Evolutionary conservation across 2,113 vertebrate species (phyloP), one percentile per base, ranked within the genome.

Genomic region (Macrotis lagotis): DNA sequence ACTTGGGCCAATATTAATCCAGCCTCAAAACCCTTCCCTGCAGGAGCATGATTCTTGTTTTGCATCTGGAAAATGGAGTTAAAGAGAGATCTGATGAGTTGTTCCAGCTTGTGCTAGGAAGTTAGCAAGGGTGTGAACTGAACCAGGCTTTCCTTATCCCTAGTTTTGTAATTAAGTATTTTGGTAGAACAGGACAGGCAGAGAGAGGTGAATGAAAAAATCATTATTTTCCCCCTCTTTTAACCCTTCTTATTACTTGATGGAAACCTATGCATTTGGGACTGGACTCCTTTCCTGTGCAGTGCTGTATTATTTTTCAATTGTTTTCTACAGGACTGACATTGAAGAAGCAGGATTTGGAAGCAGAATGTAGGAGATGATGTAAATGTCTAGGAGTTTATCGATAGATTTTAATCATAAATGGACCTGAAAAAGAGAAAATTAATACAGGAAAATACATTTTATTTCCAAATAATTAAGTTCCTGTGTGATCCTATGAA

Each of bases 61-160:
- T 95, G 19, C 66, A 1, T 92, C 92, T 91, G 48, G 51, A 93
- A 93, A 95, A 55, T 12, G 28, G 51, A 90, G 93, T 89, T 25
- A 92, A 52, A 83, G 50, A 92, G 48, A 51, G 24, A 89, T 59
- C 50, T 92, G 88, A 83, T 59, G 88, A 74, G 26, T 88, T 90
- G 74, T 31, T 47, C 28, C 37, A 83, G 66, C 66, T 28, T 37
- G 90, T n/a, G 53, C 92, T 51, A 91, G 49, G 59, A 88, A 89
- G 50, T 7, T 94, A 47, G 10, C 92, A 6, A 8, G 88, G 5
- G 25, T 90, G 48, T 19, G 26, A 89, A 19, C 90, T 44, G 51
- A 89, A 12, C 25, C 24, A 44, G 28, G 1, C 11, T 26, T 55
- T 52, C 51, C 2, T 9, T 44, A 0, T 24, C 90, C 19, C 89